Base-by-base conservation (phyloP, 2,113 vertebrate species). In the Labeo catla region DNA sequence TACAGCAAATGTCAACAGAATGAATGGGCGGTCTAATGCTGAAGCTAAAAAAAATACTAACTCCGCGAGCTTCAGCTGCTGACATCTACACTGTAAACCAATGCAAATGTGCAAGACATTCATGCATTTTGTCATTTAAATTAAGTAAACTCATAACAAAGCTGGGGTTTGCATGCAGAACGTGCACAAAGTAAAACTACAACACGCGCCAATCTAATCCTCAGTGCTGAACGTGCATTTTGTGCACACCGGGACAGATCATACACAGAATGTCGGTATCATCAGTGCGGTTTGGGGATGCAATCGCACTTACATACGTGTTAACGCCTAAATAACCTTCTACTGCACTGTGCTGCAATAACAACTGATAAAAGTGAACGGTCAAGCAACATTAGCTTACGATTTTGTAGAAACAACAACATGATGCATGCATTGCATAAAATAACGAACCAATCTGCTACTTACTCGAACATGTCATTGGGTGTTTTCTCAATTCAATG, bases 381-480 rank as follows among this genome's bases (percentile, higher is more conserved):
- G 47, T 21, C 8, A 61, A 23, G 23, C 78, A 19, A 39, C 15
- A 16, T 65, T 47, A 16, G 43, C 74, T 50, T 16, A 50, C 39
- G 11, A 8, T 2, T 66, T 15, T 28, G 45, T 3, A 21, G 16
- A 68, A 49, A 82, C 4, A 59, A 68, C 13, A 47, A 28, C 54
- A 61, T 8, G 12, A 61, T 11, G 57, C 45, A 68, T 13, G 21
- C 66, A 73, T 15, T 57, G 81, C 49, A 15, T 16, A 70, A 68
- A 54, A 78, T 0, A 78, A 50, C 73, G 19, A 61, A 61, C 8
- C 1, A 9, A 70, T 49, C 39, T 49, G 54, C 50, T 91, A 95
- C 95, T 95, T 92, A 95, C 95, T 95, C 95, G 87, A 95, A 95
- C 95, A 95, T 95, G 89, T 93, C 93, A 93, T 92, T 91, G 91